Evolutionary conservation across 2,888 invertebrate genomes (phyloP).

Genomic region (Anagyrus pseudococci): DNA sequence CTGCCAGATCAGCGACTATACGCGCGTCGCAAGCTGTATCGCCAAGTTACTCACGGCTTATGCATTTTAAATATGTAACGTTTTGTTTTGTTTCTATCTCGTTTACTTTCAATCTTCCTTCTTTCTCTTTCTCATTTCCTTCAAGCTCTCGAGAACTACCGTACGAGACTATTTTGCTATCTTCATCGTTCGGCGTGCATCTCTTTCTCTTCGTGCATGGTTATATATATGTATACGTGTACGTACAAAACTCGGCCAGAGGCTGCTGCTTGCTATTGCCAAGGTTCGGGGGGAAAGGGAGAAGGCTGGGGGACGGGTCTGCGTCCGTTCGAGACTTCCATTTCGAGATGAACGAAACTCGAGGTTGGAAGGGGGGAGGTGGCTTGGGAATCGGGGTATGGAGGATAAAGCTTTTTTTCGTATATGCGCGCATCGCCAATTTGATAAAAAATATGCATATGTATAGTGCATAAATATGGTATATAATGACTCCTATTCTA

Average conservation of each 20-base stretch:
- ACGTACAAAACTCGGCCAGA: slow-evolving; percentile 30
- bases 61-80: not conserved
- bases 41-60: not conserved
- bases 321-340: slow-evolving; percentile 22
- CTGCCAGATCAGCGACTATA: too few relatives aligned
- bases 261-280: slow-evolving; percentile 7
- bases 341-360: slow-evolving; percentile 15
- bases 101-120: not conserved
- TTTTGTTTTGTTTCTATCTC: not conserved
- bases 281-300: not conserved
- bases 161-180: slow-evolving; percentile 10
- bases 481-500: too few relatives aligned
- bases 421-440: too few relatives aligned
- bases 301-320: not conserved
- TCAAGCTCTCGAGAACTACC: not conserved
- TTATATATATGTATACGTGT: not conserved
- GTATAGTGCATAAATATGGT: too few relatives aligned
- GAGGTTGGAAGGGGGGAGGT: too few relatives aligned
- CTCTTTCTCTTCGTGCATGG: not conserved
- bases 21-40: too few relatives aligned
- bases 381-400: too few relatives aligned
- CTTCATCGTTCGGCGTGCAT: slow-evolving; percentile 11
- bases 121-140: slow-evolving; percentile 1
- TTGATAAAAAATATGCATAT: too few relatives aligned
- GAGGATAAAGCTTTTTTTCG: too few relatives aligned